Conservation (phyloP, 2,113 vertebrate species). For the Pelobates fuscus region DNA sequence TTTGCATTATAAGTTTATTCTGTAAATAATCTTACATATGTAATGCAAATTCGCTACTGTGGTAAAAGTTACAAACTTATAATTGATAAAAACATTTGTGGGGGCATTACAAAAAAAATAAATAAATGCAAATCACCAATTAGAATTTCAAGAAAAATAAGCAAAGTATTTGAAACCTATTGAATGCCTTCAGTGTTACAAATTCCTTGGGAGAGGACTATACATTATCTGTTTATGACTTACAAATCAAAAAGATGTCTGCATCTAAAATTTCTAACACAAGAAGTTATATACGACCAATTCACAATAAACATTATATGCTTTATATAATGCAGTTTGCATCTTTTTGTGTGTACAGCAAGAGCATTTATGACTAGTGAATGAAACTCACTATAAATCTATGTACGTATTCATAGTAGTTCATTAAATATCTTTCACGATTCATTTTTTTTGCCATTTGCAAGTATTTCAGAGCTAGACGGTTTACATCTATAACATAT, state of each 20-base stretch:
- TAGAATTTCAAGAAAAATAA: too few species aligned
- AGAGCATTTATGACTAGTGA: constrained; percentile 24
- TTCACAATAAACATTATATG: constrained; percentile 19
- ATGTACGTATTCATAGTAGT: constrained; percentile 19
- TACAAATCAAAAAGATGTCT: background rate
- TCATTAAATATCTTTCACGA: constrained; percentile 44
- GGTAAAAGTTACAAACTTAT: too few species aligned
- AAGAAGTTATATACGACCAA: background rate
- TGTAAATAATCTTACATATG: too few species aligned
- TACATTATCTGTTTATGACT: background rate
- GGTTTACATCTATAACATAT: constrained; percentile 41
- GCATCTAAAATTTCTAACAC: background rate
- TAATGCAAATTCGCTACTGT: too few species aligned
- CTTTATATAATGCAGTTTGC: constrained; percentile 18
- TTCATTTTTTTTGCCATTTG: constrained; percentile 37
- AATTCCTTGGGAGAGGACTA: too few species aligned
- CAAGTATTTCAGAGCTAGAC: constrained; percentile 13
- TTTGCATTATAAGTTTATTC: too few species aligned
- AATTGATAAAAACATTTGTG: too few species aligned
- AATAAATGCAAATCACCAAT: too few species aligned
- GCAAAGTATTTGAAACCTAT: too few species aligned
- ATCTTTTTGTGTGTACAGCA: constrained; percentile 4
- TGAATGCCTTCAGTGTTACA: too few species aligned
- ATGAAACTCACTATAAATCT: constrained; percentile 35
- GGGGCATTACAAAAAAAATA: too few species aligned